These are phyloP conservation scores for Scrobipalpa atriplicella DNA, from an alignment of 2,888 invertebrate genomes.

Conservation along the genomic window DNA sequence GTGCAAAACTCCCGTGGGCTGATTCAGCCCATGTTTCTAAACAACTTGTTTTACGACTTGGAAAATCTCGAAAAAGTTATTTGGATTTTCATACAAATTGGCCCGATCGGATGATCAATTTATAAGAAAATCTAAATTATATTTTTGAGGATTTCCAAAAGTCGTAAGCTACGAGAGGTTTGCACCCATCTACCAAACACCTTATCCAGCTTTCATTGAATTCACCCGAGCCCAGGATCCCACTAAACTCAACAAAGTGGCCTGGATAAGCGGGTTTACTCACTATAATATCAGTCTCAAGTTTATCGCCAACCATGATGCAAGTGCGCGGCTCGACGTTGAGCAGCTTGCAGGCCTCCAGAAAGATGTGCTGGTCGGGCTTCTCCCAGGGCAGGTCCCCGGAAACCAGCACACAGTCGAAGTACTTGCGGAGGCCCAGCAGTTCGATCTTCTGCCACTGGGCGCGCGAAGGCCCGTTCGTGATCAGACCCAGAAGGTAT, in stretches of 20 bases:
- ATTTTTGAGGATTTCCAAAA: too few relatives aligned
- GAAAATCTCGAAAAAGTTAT: too few relatives aligned
- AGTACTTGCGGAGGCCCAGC: slow-evolving; percentile 86
- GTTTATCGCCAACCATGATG: slow-evolving; percentile 94
- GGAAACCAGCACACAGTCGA: slow-evolving; percentile 91
- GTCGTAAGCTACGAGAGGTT: too few relatives aligned
- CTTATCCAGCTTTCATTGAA: neutral
- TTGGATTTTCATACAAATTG: too few relatives aligned
- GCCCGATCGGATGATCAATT: too few relatives aligned
- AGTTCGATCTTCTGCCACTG: slow-evolving; percentile 94
- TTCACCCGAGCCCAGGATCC: neutral
- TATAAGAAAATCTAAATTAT: too few relatives aligned
- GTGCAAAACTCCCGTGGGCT: neutral
- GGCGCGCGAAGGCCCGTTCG: slow-evolving; percentile 92
- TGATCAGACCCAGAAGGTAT: slow-evolving; percentile 91
- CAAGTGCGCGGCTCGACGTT: slow-evolving; percentile 89
- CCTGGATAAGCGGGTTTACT: slow-evolving; percentile 15
- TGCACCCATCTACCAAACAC: too few relatives aligned
- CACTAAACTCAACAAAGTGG: neutral
- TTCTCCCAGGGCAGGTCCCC: slow-evolving; percentile 94
- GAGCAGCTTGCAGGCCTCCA: slow-evolving; percentile 90
- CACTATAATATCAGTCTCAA: slow-evolving; percentile 93
- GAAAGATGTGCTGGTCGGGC: slow-evolving; percentile 91
- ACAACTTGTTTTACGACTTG: too few relatives aligned
- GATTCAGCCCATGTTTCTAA: too few relatives aligned